Conservation (phyloP, 2,797 vertebrate species). For the Falco naumanni region DNA sequence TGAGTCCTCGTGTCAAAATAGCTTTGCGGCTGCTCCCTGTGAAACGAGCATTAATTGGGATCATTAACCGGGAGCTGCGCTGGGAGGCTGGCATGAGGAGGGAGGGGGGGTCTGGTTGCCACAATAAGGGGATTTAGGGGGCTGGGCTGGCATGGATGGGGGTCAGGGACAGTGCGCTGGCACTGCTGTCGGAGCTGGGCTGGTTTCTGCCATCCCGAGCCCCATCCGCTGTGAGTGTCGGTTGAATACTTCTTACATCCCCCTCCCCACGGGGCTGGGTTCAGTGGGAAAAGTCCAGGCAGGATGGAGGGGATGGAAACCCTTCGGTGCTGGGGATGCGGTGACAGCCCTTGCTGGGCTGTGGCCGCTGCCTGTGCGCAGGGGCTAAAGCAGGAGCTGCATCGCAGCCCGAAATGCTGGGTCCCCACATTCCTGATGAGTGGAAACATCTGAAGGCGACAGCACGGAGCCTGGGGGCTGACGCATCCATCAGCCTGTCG, state of each 20-base stretch:
- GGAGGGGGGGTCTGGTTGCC: not conserved
- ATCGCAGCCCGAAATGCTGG: accelerated
- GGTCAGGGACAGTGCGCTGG: not conserved
- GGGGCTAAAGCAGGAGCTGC: not conserved
- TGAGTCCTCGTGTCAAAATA: not conserved
- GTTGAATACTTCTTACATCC: accelerated
- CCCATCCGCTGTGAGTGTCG: no score
- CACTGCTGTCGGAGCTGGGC: accelerated
- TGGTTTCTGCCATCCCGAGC: accelerated
- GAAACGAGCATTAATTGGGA: not conserved
- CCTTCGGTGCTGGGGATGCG: accelerated
- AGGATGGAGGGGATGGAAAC: not conserved
- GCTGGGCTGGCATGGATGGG: not conserved
- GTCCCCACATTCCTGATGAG: accelerated
- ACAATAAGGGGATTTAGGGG: not conserved
- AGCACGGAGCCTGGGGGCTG: not conserved
- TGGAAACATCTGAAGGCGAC: accelerated
- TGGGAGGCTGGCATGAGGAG: not conserved
- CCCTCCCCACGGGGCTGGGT: accelerated
- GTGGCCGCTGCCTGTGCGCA: accelerated
- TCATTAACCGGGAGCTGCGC: not conserved
- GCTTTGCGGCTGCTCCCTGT: not conserved
- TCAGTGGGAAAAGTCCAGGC: not conserved
- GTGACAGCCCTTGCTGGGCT: no score
- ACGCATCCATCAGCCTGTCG: not conserved